Base-by-base conservation (phyloP, 2,797 vertebrate species). In the Phyllotis vaccarum region DNA sequence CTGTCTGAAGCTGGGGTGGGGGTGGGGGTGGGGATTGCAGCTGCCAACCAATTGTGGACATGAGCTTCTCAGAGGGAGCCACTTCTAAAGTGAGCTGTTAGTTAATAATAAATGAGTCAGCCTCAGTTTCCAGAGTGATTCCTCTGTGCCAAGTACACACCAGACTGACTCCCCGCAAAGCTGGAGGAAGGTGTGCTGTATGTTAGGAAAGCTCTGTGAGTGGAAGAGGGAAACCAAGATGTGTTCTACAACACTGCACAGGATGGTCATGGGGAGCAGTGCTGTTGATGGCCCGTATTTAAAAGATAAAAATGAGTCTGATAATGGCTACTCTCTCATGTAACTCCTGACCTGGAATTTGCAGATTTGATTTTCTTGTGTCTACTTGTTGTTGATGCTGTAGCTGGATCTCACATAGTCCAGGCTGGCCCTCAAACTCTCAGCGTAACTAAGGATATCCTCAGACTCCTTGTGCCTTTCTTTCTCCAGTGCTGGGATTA, bases 221-320 rank as follows among this genome's bases (percentile, higher is more conserved):
- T 89, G 75, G 66, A 58, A 2, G 6, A 94, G 72, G 60, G 34
- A 68, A 86, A 56, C 46, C 24, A 22, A 13, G 72, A 40, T 14
- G 31, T 85, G 81, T 89, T 94, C 86, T 75, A 64, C 95, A 95
- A 90, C 64, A 29, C 5, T 27, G 16, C 12, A 64, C 40, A 92
- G 46, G 52, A 49, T 82, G 62, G 60, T 75, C 40, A 17, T 8
- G 46, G 56, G 66, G 68, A 85, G 62, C 19, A 10, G 81, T 49
- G 43, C n/a, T 66, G 80, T 92, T 56, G 6, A 46, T 85, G 22
- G 12, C 2, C 72, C 64, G 64, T 21, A 58, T 13, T 74, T 49
- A 80, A 68, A 90, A 56, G 29, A 82, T 29, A 79, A 70, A 43
- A 80, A 85, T 43, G 58, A 66, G 58, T 54, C 86, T 76, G 60